phyloP scores from a whole-genome alignment of 2,888 invertebrate genomes.

The Allolobophora icterica region DNA sequence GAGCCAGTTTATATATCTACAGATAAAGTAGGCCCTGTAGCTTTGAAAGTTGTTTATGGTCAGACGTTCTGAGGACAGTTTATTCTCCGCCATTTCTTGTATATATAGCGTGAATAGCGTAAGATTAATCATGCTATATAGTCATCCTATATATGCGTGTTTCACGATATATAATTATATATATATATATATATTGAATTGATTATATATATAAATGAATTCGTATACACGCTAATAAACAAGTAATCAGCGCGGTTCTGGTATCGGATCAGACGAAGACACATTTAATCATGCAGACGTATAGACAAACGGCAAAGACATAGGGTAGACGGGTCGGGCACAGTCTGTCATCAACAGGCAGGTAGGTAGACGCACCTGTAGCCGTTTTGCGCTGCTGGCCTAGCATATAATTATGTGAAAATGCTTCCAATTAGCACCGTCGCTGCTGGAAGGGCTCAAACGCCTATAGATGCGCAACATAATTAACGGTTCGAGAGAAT shows the following conservation, averaged over 20 bases:
- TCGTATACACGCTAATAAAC: not conserved
- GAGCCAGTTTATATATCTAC: not conserved
- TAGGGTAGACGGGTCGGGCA: too few species aligned
- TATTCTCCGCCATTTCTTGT: too few species aligned
- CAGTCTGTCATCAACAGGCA: not conserved
- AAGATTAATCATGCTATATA: too few species aligned
- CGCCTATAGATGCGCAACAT: conserved; percentile 3
- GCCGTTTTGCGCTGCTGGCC: too few species aligned
- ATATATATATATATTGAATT: too few species aligned
- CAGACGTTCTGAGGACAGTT: not conserved
- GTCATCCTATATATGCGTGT: too few species aligned
- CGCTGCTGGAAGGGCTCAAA: too few species aligned
- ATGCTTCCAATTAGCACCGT: not conserved
- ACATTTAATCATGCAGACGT: not conserved
- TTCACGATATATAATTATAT: too few species aligned
- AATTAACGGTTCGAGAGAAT: not conserved
- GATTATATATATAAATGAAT: not conserved
- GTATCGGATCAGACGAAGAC: not conserved
- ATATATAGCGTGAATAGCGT: too few species aligned
- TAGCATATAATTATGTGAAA: too few species aligned
- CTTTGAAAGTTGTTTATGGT: not conserved
- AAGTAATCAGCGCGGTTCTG: not conserved
- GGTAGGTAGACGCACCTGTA: not conserved
- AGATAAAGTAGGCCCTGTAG: not conserved
- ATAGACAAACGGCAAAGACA: not conserved